Evolutionary conservation across 2,888 invertebrate species (phyloP).

Genomic region (Yponomeuta cagnagella): DNA sequence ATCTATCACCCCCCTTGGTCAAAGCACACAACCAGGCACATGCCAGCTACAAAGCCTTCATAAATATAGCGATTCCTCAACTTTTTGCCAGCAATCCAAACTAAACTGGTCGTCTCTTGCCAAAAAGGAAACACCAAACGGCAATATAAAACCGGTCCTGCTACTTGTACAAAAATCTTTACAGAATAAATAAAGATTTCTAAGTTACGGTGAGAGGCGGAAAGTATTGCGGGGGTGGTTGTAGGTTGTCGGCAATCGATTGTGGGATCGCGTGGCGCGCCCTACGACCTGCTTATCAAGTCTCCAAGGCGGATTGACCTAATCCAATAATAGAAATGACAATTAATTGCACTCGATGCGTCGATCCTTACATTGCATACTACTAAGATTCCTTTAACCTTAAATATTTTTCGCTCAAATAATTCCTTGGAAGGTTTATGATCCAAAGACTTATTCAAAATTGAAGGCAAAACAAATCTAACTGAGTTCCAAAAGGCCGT

Average conservation of each 20-base stretch:
- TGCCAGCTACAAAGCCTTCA: background rate
- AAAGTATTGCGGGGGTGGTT: background rate
- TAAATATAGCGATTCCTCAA: background rate
- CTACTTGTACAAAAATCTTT: background rate
- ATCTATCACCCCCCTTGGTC: background rate
- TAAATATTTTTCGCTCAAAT: too few species aligned
- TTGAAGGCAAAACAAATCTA: background rate
- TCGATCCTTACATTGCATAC: background rate
- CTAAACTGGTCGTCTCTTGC: background rate
- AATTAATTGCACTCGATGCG: slow-evolving; percentile 24
- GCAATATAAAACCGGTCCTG: background rate
- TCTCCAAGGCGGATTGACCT: slow-evolving; percentile 46
- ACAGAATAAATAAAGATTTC: background rate
- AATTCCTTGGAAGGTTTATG: background rate
- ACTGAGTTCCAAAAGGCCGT: background rate
- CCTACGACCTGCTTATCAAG: slow-evolving; percentile 45
- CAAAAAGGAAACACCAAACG: slow-evolving; percentile 1
- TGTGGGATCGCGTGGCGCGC: slow-evolving; percentile 43
- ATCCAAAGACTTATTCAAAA: background rate
- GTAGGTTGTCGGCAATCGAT: slow-evolving; percentile 5
- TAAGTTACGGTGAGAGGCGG: slow-evolving; percentile 2
- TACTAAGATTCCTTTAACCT: background rate
- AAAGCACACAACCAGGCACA: background rate
- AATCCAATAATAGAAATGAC: slow-evolving; percentile 53
- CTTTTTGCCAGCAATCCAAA: background rate